Evolutionary conservation across 2,113 vertebrate species (phyloP).

Genomic region (Mus musculus): DNA sequence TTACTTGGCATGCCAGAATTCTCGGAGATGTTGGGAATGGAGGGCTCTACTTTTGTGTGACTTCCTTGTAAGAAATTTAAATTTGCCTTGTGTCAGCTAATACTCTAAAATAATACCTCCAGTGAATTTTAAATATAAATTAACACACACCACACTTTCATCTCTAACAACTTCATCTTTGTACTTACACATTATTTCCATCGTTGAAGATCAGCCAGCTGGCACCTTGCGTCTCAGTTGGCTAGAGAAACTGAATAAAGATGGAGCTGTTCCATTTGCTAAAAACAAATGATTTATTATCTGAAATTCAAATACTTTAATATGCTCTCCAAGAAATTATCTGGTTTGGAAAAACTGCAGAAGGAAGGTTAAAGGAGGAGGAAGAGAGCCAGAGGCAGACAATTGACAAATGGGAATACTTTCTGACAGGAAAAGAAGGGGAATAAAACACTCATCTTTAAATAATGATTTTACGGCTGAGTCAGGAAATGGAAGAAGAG

Average conservation of each 20-base stretch:
- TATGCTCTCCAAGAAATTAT: slow-evolving; percentile 60
- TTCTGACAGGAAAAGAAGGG: neutral
- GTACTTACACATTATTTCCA: neutral
- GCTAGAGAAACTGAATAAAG: slow-evolving; percentile 52
- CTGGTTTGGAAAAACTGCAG: slow-evolving; percentile 40
- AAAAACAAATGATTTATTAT: slow-evolving; percentile 65
- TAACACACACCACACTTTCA: neutral
- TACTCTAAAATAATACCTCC: neutral
- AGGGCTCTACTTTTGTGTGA: neutral
- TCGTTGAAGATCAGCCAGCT: slow-evolving; percentile 49
- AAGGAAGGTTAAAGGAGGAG: neutral
- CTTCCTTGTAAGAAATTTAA: slow-evolving; percentile 26
- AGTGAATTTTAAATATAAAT: neutral
- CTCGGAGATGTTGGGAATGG: neutral
- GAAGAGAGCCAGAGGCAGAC: too few species aligned
- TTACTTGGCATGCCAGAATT: neutral
- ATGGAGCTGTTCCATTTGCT: slow-evolving; percentile 39
- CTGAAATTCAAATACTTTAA: slow-evolving; percentile 62
- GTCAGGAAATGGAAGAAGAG: neutral
- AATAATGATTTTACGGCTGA: neutral
- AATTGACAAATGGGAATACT: neutral
- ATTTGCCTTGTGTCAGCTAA: neutral
- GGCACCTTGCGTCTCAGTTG: slow-evolving; percentile 39
- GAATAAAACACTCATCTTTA: neutral
- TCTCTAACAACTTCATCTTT: neutral